Conservation (phyloP, 2,113 vertebrate species). For the Elanus axillaris region DNA sequence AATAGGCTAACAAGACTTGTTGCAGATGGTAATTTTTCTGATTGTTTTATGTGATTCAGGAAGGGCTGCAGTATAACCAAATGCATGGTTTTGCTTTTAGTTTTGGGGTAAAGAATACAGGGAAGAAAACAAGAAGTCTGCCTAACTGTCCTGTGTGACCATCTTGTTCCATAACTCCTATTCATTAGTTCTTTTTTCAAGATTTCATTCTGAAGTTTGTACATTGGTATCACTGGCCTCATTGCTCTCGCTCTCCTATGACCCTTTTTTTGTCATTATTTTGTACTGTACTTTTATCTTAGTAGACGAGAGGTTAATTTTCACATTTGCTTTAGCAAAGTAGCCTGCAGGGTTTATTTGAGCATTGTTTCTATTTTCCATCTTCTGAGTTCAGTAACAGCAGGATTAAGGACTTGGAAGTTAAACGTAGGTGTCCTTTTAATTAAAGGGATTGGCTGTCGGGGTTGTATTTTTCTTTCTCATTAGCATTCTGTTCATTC, state of each 20-base stretch:
- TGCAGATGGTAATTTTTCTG: neutral
- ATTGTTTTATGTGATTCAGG: neutral
- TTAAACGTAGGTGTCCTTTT: neutral
- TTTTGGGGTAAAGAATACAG: neutral
- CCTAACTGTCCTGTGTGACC: neutral
- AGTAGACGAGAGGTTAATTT: conserved; percentile 16
- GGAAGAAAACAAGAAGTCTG: neutral
- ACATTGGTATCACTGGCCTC: neutral
- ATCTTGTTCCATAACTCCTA: neutral
- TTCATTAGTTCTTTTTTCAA: neutral
- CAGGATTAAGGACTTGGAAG: conserved; percentile 39
- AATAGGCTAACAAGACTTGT: neutral
- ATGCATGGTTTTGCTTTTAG: neutral
- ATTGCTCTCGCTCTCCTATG: neutral
- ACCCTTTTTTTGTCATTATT: neutral
- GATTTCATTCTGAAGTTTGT: neutral
- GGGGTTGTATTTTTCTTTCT: neutral
- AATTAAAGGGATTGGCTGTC: conserved; percentile 37
- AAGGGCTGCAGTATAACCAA: neutral
- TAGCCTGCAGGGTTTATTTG: neutral
- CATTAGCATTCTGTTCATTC: conserved; percentile 39
- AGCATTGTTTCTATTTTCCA: neutral
- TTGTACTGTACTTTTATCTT: neutral
- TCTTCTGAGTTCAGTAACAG: neutral
- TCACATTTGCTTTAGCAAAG: neutral